Percentiles rank a stretch among this genome's conserved stretches.
Evolutionary conservation across 2,888 invertebrate species (phyloP).

Genomic region (Allygus modestus): DNA sequence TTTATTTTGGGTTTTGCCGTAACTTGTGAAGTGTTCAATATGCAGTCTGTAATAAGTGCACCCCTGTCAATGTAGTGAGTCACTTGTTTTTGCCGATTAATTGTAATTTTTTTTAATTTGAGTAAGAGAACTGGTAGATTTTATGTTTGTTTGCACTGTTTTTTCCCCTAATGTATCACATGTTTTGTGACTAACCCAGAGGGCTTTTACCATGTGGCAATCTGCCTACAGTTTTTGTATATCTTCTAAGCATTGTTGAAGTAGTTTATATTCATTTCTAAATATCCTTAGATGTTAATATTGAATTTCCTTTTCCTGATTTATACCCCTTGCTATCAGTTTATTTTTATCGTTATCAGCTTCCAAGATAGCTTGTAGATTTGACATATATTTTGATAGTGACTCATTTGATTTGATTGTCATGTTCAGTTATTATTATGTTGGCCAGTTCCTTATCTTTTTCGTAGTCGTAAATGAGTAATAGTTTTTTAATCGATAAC

Average conservation of each 20-base stretch:
- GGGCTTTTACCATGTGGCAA: background rate
- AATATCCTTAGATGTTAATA: background rate
- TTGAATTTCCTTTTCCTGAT: no score
- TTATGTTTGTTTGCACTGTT: background rate
- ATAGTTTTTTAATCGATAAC: no score
- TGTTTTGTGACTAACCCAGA: background rate
- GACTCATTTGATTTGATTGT: no score
- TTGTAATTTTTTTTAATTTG: background rate
- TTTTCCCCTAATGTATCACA: background rate
- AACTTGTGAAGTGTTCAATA: background rate
- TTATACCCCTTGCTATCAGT: no score
- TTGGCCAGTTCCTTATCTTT: no score
- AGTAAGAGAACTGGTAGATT: background rate
- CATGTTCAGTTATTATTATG: no score
- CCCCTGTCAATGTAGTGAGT: background rate
- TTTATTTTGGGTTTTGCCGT: background rate
- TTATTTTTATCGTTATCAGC: no score
- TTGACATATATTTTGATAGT: no score
- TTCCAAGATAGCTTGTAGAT: no score
- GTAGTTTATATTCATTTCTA: conserved; percentile 2
- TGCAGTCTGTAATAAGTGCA: background rate
- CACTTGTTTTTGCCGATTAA: background rate
- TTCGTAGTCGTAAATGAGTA: no score
- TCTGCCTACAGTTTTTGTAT: background rate
- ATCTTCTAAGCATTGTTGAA: background rate